Base-by-base conservation (phyloP, 2,888 invertebrate species). In the Neuroscelio doddi region DNA sequence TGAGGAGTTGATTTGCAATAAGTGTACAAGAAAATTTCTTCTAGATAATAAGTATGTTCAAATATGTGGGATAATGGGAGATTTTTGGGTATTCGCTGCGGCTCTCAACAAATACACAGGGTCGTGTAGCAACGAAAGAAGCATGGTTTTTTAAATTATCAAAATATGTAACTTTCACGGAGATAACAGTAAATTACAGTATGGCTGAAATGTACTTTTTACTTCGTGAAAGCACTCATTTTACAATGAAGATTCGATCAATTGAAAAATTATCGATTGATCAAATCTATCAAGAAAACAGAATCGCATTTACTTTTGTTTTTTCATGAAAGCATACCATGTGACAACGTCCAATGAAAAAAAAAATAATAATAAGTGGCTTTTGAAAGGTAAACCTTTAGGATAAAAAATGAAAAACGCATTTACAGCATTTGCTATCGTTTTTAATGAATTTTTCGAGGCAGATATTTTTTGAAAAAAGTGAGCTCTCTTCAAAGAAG, bases 401-500 rank as follows among this genome's bases (percentile, higher is more conserved):
- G 47, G 21, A 27, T 39, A 52, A 44, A n/a, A n/a, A 24, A 12
- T 34, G 42, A 10, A 16, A 36, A 41, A 36, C 16, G n/a, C 21
- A 49, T 32, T 45, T 32, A 29, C 51, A 24, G 32, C 9, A 30
- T 14, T 17, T 55, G 46, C 21, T 34, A 50, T 55, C 55, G 50
- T 21, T 64, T 53, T 14, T 15, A 12, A 10, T 27, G 42, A 10
- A 34, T 41, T 57, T 61, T 27, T 21, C 8, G 14, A 59, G 39
- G 17, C 17, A 8, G 17, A 8, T 16, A 61, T 50, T 65, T 46
- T 39, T 39, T 46, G 44, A 47, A 9, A 61, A 64, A 66, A 21
- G n/a, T n/a, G n/a, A n/a, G n/a, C 14, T 15, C 5, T 26, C 8
- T 4, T 7, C 4, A 26, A 26, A 26, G 4, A 26, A 55, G 42